These are phyloP conservation scores for Pachyseris speciosa DNA, from an alignment of 64 coral and sea anemone species.

Conservation along the genomic window DNA sequence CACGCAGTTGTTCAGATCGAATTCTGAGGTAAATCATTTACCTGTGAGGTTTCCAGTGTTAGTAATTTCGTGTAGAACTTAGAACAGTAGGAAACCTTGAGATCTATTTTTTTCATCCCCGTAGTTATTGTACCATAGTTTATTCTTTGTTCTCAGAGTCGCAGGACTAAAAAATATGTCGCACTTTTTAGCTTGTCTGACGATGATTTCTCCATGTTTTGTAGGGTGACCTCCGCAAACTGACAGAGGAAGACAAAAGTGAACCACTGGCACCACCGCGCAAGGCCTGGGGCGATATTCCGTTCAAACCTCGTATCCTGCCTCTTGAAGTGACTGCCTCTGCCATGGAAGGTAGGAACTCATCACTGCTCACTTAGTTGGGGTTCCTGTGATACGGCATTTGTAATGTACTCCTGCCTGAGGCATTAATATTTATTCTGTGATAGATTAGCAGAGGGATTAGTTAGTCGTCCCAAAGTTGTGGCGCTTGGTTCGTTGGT, in stretches of 20 bases:
- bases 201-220: background rate
- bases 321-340: slow-evolving; percentile 93
- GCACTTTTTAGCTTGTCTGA: no score
- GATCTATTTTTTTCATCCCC: no score
- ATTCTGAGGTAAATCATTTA: slow-evolving; percentile 84
- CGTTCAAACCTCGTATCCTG: slow-evolving; percentile 82
- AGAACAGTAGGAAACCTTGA: no score
- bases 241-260: slow-evolving; percentile 39
- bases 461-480: no score
- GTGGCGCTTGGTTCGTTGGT: background rate
- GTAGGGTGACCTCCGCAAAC: slow-evolving; percentile 79
- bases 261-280: slow-evolving; percentile 63
- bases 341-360: slow-evolving; percentile 89
- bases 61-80: background rate
- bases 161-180: no score
- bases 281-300: slow-evolving; percentile 86
- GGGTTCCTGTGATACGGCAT: background rate
- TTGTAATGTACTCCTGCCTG: no score
- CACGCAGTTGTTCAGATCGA: slow-evolving; percentile 87
- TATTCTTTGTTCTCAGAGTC: no score
- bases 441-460: no score
- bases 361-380: no score
- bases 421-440: no score
- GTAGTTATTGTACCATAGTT: no score
- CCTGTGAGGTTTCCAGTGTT: background rate